Evolutionary conservation across 2,113 vertebrate species (phyloP).

Genomic region (Trichechus manatus): DNA sequence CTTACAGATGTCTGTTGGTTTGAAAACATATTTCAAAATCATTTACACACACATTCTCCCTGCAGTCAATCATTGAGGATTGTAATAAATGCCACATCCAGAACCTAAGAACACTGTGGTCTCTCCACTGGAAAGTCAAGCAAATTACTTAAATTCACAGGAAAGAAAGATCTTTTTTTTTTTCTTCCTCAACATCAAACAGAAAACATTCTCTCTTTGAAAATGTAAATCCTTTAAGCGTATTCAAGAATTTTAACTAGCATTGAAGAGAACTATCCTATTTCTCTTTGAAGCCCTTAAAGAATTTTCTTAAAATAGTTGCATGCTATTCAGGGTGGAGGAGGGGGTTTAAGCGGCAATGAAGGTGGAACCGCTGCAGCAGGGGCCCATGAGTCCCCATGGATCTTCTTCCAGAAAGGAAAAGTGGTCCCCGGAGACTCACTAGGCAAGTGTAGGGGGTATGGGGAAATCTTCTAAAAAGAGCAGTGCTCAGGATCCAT

Average conservation of each 20-base stretch:
- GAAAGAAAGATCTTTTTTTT: neutral
- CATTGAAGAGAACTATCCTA: constrained; percentile 74
- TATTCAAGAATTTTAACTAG: constrained; percentile 81
- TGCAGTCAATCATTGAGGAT: neutral
- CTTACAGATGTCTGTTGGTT: constrained; percentile 69
- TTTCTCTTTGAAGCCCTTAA: constrained; percentile 79
- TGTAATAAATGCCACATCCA: constrained; percentile 64
- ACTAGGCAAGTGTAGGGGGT: neutral
- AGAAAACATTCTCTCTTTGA: constrained; percentile 79
- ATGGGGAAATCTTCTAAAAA: neutral
- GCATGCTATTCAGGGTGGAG: neutral
- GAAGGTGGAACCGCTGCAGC: neutral
- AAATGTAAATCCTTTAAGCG: constrained; percentile 79
- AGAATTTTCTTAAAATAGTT: constrained; percentile 70
- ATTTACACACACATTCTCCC: constrained; percentile 6
- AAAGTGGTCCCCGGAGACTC: neutral
- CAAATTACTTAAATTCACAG: constrained; percentile 77
- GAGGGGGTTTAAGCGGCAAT: neutral
- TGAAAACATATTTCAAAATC: constrained; percentile 62
- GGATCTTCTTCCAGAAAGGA: neutral
- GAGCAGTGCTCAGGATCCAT: neutral
- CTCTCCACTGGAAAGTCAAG: constrained; percentile 60
- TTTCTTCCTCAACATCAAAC: constrained; percentile 76
- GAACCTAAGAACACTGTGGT: constrained; percentile 46
- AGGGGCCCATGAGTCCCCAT: neutral